A percentile compares a stretch with the other conserved stretches of the same genome.
These are phyloP conservation scores for Alentia gelatinosa DNA, from an alignment of 2,888 invertebrate species.

Conservation along the genomic window DNA sequence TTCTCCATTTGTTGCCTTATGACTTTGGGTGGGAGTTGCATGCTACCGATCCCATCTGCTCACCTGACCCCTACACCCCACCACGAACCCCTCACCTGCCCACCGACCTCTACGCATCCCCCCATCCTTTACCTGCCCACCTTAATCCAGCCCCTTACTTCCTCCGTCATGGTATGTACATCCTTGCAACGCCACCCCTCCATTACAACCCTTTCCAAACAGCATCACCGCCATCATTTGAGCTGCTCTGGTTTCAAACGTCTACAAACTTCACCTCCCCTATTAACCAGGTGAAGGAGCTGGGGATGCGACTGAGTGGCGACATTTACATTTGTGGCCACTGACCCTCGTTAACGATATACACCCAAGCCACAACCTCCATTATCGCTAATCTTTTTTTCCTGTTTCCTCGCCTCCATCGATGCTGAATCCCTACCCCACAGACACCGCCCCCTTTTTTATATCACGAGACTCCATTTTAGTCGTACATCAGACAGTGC, in stretches of 20 bases:
- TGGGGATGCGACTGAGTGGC: background rate
- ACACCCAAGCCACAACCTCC: background rate
- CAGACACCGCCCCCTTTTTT: background rate
- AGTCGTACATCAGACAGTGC: background rate
- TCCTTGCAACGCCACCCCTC: too few relatives aligned
- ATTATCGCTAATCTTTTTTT: background rate
- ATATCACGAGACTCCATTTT: background rate
- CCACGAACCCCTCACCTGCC: background rate
- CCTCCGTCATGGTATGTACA: too few relatives aligned
- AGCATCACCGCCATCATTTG: too few relatives aligned
- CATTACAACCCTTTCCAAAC: too few relatives aligned
- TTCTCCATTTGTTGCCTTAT: conserved; percentile 36
- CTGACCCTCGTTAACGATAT: background rate
- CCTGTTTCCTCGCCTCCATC: background rate
- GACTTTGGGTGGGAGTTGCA: background rate
- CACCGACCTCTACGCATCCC: background rate
- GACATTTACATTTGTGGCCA: background rate
- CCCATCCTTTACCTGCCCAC: background rate
- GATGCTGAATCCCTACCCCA: background rate
- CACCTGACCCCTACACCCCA: background rate
- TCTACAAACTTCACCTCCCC: background rate
- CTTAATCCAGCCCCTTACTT: background rate
- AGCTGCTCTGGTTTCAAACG: background rate
- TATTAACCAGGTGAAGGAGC: background rate
- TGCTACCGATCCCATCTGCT: too few relatives aligned